Evolutionary conservation across 2,113 vertebrate species (phyloP).

Genomic region (Urocitellus parryii): DNA sequence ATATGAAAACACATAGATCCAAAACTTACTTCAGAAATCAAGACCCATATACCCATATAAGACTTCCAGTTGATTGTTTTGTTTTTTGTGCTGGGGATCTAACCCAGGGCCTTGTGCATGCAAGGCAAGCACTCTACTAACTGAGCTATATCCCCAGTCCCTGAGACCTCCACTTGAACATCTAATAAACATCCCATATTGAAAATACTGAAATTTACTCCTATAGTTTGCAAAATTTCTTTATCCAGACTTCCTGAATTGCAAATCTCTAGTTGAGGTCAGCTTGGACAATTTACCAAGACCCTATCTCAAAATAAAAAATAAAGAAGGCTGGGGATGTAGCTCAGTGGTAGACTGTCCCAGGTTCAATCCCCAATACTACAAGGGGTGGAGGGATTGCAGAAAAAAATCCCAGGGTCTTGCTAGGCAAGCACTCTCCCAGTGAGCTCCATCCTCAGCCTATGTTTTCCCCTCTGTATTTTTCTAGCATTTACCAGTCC

Average conservation of each 20-base stretch:
- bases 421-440: no score
- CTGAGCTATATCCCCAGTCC: no score
- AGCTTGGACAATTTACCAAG: neutral
- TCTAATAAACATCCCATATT: conserved; percentile 16
- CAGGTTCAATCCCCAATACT: no score
- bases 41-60: neutral
- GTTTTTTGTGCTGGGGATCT: no score
- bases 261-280: neutral
- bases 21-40: neutral
- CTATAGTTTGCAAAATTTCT: neutral
- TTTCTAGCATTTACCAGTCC: neutral
- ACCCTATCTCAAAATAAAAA: no score
- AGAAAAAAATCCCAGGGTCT: neutral
- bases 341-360: no score
- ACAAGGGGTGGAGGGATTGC: no score
- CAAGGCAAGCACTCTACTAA: no score
- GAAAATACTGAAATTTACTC: neutral
- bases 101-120: no score
- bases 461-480: neutral
- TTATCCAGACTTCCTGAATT: neutral
- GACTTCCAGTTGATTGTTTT: no score
- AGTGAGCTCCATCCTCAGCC: no score
- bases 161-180: neutral
- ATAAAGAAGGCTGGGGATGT: no score
- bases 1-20: neutral